Evolutionary conservation across 2,797 vertebrate species (phyloP).

Genomic region (Ceryle rudis): DNA sequence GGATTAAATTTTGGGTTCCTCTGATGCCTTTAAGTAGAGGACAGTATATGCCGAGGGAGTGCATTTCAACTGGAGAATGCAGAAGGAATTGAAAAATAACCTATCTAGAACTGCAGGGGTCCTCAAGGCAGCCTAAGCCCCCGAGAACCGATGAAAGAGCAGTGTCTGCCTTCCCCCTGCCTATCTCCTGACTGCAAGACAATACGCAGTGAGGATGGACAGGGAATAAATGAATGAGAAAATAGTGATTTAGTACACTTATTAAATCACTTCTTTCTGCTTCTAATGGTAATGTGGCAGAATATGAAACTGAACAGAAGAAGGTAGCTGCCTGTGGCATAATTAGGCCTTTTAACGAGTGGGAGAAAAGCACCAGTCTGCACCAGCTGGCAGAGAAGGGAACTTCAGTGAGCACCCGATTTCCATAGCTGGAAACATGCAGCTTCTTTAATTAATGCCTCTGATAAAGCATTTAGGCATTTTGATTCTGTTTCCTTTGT

Average conservation of each 20-base stretch:
- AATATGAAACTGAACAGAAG: conserved; percentile 14
- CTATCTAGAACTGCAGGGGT: neutral
- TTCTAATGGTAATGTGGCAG: conserved; percentile 46
- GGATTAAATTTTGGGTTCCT: neutral
- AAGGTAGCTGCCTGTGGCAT: conserved; percentile 30
- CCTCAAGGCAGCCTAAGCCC: neutral
- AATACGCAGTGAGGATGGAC: neutral
- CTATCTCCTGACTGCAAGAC: neutral
- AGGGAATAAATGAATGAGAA: conserved; percentile 55
- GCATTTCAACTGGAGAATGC: neutral
- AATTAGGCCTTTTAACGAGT: conserved; percentile 63
- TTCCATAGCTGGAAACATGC: neutral
- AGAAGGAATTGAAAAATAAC: conserved; percentile 29
- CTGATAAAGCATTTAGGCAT: conserved; percentile 27
- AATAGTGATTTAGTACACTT: conserved; percentile 13
- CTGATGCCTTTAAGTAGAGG: neutral
- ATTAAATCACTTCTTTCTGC: conserved; percentile 69
- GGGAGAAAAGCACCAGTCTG: conserved; percentile 34
- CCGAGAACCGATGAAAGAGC: neutral
- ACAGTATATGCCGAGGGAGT: neutral
- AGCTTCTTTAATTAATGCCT: conserved; percentile 39
- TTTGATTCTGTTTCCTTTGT: neutral
- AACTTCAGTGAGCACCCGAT: conserved; percentile 1
- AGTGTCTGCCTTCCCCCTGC: neutral
- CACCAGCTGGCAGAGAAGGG: conserved; percentile 5